Base-by-base conservation (phyloP, 2,797 vertebrate species). In the Manis pentadactyla region DNA sequence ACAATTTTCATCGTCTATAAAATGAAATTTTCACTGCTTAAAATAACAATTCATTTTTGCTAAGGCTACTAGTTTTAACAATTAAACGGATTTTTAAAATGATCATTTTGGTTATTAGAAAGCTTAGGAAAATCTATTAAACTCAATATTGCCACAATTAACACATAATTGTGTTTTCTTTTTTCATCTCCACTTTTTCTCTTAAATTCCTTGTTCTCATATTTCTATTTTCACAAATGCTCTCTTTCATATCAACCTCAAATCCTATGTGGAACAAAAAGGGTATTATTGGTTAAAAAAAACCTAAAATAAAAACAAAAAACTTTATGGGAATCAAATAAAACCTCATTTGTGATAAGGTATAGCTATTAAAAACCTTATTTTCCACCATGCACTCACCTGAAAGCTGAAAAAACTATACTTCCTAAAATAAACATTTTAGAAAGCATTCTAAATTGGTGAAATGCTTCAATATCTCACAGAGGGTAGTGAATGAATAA, bases 211-310 rank as follows among this genome's bases (percentile, higher is more conserved):
- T 49, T 29, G 31, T 63, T 75, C 51, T 92, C 49, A 3, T 7
- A 84, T 42, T 87, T 93, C 53, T 82, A 69, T 63, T 37, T 79
- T 53, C 25, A 77, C n/a, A 69, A 34, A 87, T 73, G n/a, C 39
- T 66, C 91, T 69, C 87, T 93, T 95, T 87, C n/a, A n/a, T 69
- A 97, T 71, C 7, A 92, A 85, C 25, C 25, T 81, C 79, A 97
- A 95, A 81, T 81, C 61, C 11, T 93, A 64, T 74, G 34, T 71
- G 37, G 39, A 88, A 77, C 55, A 84, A 14, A 74, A 11, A 84
- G 23, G 5, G 10, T 51, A 74, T 91, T 82, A 77, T 46, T 27
- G 2, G 27, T 93, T 64, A 77, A 57, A 81, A 59, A 85, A 51
- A 73, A 18, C 34, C 61, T 42, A 73, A 89, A 69, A 55, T 39